Percentiles rank a stretch among this genome's conserved stretches.
phyloP scores from a whole-genome alignment of 1,140 invertebrate species.

The Trichogramma pretiosum region DNA sequence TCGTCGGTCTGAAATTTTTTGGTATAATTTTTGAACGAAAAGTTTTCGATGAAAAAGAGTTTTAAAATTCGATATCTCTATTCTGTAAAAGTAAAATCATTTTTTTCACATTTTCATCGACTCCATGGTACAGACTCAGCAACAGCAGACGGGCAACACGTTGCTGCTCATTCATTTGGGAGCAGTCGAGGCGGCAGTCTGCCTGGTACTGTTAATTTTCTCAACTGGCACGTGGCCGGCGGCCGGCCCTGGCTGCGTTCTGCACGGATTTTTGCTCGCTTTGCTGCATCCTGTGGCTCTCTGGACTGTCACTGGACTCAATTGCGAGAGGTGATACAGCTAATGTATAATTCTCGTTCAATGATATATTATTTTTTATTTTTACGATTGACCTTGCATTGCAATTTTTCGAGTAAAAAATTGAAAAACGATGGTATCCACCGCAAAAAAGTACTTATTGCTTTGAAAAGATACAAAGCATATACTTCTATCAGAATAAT shows the following conservation, averaged over 20 bases:
- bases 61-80: background rate
- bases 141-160: conserved; percentile 55
- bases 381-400: too few species aligned
- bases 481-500: too few species aligned
- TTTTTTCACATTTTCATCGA: background rate
- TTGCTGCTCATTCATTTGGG: conserved; percentile 64
- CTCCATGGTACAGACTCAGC: conserved; percentile 29
- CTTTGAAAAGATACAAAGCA: too few species aligned
- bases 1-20: too few species aligned
- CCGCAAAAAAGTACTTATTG: too few species aligned
- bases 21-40: background rate
- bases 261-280: conserved; percentile 58
- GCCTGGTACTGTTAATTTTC: conserved; percentile 51
- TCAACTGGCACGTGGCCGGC: conserved; percentile 43
- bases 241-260: conserved; percentile 49
- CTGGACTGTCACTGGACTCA: conserved; percentile 72
- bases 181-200: conserved; percentile 56
- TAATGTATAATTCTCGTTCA: too few species aligned
- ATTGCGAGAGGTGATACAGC: conserved; percentile 54
- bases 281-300: conserved; percentile 64
- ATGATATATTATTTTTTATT: too few species aligned
- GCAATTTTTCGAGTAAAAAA: too few species aligned
- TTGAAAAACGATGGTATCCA: too few species aligned
- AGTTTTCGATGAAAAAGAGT: background rate
- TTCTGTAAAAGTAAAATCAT: background rate